Conservation (phyloP, 2,888 invertebrate species). For the Sussaba pulchella region DNA sequence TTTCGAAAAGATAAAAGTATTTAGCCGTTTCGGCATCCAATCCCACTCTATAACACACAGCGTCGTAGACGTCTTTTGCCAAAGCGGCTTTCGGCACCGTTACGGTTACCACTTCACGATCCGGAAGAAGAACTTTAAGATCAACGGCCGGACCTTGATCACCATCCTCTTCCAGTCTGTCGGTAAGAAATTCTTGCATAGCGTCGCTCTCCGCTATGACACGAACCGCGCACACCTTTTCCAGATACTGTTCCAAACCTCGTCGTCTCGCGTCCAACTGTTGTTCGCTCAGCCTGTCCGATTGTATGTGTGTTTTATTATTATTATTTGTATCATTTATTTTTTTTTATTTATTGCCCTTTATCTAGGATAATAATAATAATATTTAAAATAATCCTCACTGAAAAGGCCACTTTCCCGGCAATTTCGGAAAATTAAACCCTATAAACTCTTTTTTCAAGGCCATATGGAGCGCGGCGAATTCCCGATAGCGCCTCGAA, state of each 20-base stretch:
- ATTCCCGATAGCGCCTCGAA: constrained; percentile 98
- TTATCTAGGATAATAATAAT: too few relatives aligned
- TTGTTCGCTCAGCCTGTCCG: constrained; percentile 95
- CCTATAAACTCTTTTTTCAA: constrained; percentile 97
- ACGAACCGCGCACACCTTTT: constrained; percentile 98
- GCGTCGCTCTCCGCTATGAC: constrained; percentile 99
- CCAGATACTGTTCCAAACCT: constrained; percentile 98
- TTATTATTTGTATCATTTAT: too few relatives aligned
- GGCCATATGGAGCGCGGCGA: constrained; percentile 94
- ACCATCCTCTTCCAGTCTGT: constrained; percentile 92
- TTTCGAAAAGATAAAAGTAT: constrained; percentile 98
- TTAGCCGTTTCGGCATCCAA: constrained; percentile 93
- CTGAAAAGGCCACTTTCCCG: constrained; percentile 99
- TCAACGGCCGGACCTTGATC: constrained; percentile 90
- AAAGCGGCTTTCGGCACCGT: constrained; percentile 95
- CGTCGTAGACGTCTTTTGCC: constrained; percentile 95
- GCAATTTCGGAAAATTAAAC: constrained; percentile 98
- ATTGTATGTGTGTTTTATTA: too few relatives aligned
- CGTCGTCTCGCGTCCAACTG: constrained; percentile 97
- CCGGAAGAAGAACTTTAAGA: constrained; percentile 94
- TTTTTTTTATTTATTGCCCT: too few relatives aligned
- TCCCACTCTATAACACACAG: constrained; percentile 93
- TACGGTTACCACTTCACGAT: constrained; percentile 95
- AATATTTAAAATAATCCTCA: too few relatives aligned
- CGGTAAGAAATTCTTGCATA: constrained; percentile 98